A percentile compares a stretch with the other conserved stretches of the same genome.
These are phyloP conservation scores for Microcebus murinus DNA, from an alignment of 2,113 vertebrate genomes.

Conservation along the genomic window DNA sequence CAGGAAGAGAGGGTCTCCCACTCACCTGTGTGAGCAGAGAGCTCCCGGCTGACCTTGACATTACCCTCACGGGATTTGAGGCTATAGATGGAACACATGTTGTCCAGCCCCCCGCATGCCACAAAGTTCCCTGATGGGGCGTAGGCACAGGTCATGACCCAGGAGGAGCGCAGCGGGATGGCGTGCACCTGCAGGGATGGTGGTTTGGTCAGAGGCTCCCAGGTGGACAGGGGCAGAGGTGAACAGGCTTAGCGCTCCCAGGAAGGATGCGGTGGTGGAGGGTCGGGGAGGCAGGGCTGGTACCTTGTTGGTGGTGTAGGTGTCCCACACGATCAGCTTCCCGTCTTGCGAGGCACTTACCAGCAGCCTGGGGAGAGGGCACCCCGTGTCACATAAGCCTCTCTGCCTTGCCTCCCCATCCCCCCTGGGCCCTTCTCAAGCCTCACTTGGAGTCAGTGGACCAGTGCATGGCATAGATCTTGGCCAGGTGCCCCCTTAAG, in stretches of 20 bases:
- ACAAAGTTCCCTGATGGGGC: constrained; percentile 98
- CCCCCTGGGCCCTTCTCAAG: neutral
- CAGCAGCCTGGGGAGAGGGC: constrained; percentile 88
- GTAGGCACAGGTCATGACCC: constrained; percentile 99
- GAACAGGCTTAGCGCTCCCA: too few species aligned
- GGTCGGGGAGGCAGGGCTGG: neutral
- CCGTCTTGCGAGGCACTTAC: constrained; percentile 99
- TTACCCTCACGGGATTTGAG: constrained; percentile 96
- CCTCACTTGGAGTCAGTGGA: constrained; percentile 93
- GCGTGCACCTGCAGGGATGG: constrained; percentile 91
- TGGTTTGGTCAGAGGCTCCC: neutral
- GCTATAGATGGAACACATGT: constrained; percentile 99
- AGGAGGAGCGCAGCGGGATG: constrained; percentile 97
- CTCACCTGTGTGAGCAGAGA: constrained; percentile 95
- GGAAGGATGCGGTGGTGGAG: neutral
- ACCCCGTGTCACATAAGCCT: neutral
- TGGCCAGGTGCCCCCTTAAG: constrained; percentile 95
- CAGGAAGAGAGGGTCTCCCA: neutral
- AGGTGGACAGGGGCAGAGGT: neutral
- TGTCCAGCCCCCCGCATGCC: constrained; percentile 98
- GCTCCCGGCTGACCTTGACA: constrained; percentile 97
- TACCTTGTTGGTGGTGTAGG: constrained; percentile 97
- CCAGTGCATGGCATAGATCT: constrained; percentile 99
- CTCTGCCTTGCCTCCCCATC: neutral
- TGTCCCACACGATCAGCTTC: constrained; percentile 99